phyloP scores from a whole-genome alignment of 2,113 vertebrate genomes.

The Notothenia coriiceps region DNA sequence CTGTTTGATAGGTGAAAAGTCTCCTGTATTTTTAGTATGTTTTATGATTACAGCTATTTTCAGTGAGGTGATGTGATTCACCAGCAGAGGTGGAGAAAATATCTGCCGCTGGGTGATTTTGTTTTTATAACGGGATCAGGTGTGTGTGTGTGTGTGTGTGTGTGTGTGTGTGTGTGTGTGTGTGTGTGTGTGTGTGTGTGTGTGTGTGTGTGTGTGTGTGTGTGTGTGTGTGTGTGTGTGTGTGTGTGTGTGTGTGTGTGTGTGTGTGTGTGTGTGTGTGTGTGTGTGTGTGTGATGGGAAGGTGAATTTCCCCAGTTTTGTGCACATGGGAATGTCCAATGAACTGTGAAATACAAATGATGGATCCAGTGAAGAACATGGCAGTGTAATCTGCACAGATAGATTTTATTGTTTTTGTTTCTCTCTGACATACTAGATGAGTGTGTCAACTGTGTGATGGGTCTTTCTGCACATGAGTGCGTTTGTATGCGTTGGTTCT shows the following conservation, averaged over 20 bases:
- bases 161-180: too few relatives aligned
- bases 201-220: too few relatives aligned
- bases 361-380: neutral
- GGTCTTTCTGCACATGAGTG: neutral
- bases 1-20: neutral
- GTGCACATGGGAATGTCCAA: neutral
- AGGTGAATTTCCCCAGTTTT: neutral
- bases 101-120: slow-evolving; percentile 36
- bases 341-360: slow-evolving; percentile 20
- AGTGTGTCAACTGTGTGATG: neutral
- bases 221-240: too few relatives aligned
- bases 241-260: too few relatives aligned
- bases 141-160: too few relatives aligned
- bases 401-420: slow-evolving; percentile 2
- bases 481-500: slow-evolving; percentile 13
- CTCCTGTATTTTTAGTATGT: neutral
- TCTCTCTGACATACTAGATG: neutral
- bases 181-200: too few relatives aligned
- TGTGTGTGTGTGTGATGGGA: neutral
- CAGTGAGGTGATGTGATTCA: slow-evolving; percentile 38
- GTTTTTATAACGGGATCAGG: slow-evolving; percentile 42
- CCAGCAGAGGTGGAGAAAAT: slow-evolving; percentile 37
- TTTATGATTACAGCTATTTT: slow-evolving; percentile 9
- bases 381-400: neutral
- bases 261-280: too few relatives aligned